Evolutionary conservation across 2,888 invertebrate species (phyloP).

Genomic region (Cyaniris semiargus): DNA sequence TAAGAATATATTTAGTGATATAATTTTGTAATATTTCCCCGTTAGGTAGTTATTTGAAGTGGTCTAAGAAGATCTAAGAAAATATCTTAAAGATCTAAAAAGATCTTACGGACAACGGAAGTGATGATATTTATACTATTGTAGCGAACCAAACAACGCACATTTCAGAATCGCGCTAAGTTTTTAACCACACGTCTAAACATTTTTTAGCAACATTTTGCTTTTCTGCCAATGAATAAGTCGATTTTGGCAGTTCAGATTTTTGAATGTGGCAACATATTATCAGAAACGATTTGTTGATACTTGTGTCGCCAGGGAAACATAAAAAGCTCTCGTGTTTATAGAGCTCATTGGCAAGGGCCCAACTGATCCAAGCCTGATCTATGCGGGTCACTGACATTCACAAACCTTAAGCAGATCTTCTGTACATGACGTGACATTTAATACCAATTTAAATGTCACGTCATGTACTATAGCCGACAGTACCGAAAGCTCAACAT

Average conservation of each 20-base stretch:
- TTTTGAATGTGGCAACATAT: not conserved
- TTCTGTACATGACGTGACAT: no score
- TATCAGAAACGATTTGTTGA: not conserved
- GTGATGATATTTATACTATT: not conserved
- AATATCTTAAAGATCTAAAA: no score
- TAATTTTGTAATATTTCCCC: no score
- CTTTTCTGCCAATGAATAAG: not conserved
- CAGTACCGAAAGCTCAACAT: no score
- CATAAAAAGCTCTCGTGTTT: conserved; percentile 25
- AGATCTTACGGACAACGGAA: no score
- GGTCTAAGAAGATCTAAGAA: no score
- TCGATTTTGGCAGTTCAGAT: not conserved
- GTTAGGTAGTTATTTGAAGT: no score
- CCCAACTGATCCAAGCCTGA: conserved; percentile 21
- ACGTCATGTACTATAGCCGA: no score
- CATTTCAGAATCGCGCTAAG: no score
- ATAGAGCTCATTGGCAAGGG: conserved; percentile 28
- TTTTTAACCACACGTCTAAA: not conserved
- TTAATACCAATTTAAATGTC: no score
- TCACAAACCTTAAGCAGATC: not conserved
- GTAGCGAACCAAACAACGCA: not conserved
- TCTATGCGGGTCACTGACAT: conserved; percentile 26
- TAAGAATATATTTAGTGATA: not conserved
- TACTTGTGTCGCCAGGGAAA: conserved; percentile 28
- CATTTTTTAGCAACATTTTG: not conserved